A percentile compares a stretch with the other conserved stretches of the same genome.
These are phyloP conservation scores for Myripristis murdjan DNA, from an alignment of 2,797 vertebrate genomes.

Conservation along the genomic window DNA sequence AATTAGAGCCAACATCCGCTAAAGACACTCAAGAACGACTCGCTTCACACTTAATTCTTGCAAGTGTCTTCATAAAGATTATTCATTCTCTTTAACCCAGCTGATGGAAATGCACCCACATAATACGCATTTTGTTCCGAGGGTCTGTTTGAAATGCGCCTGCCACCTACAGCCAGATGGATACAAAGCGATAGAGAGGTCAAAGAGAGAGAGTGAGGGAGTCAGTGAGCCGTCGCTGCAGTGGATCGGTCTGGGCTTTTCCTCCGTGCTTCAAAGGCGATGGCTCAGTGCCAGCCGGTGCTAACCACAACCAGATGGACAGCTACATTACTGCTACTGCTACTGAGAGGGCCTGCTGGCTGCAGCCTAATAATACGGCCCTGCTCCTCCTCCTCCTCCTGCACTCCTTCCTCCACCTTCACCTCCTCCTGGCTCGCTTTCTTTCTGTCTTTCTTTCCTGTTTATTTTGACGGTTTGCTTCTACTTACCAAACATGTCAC, in stretches of 20 bases:
- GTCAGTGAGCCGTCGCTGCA: constrained; percentile 45
- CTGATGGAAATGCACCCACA: too few species aligned
- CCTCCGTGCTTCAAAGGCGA: constrained; percentile 66
- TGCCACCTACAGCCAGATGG: constrained; percentile 39
- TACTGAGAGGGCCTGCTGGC: constrained; percentile 67
- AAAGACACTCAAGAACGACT: too few species aligned
- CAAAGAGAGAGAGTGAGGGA: constrained; percentile 42
- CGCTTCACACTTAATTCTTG: not conserved
- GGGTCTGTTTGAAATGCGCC: constrained; percentile 13
- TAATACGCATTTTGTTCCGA: constrained; percentile 11
- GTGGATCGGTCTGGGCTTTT: constrained; percentile 51
- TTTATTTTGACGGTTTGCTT: constrained; percentile 19
- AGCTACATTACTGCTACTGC: constrained; percentile 54
- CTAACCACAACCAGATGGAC: constrained; percentile 79
- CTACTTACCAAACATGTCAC: not conserved
- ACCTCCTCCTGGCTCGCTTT: not conserved
- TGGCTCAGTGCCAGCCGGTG: constrained; percentile 61
- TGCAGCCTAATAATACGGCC: constrained; percentile 62
- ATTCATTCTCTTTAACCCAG: not conserved
- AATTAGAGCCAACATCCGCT: too few species aligned
- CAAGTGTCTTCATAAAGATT: not conserved
- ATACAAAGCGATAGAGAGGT: constrained; percentile 43
- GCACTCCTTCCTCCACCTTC: not conserved
- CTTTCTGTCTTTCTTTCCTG: not conserved
- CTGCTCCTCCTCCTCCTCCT: constrained; percentile 21